Evolutionary conservation across 2,888 invertebrate species (phyloP).

Genomic region (Cheilosia variabilis): DNA sequence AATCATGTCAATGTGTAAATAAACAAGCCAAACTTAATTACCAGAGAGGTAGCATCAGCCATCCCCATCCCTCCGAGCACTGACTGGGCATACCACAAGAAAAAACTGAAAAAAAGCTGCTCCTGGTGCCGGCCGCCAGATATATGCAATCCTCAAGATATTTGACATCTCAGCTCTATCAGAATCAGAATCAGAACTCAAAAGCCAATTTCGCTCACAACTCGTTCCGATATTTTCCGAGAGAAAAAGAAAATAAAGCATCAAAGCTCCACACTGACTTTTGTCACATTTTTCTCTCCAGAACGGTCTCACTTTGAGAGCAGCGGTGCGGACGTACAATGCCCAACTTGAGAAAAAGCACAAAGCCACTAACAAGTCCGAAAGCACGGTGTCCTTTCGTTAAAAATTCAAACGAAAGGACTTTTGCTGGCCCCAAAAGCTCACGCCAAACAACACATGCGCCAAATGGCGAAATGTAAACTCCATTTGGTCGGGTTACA

Average conservation of each 20-base stretch:
- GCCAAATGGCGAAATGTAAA: slow-evolving; percentile 68
- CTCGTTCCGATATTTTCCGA: slow-evolving; percentile 12
- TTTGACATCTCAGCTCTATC: slow-evolving; percentile 62
- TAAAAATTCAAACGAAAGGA: slow-evolving; percentile 47
- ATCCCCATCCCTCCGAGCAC: slow-evolving; percentile 47
- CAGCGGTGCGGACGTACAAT: not conserved
- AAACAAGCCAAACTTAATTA: slow-evolving; percentile 71
- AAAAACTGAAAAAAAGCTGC: slow-evolving; percentile 7
- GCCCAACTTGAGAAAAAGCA: slow-evolving; percentile 1
- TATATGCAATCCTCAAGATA: slow-evolving; percentile 50
- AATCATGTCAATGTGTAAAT: slow-evolving; percentile 71
- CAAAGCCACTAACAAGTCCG: slow-evolving; percentile 8
- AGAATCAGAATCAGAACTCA: not conserved
- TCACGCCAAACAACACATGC: slow-evolving; percentile 55
- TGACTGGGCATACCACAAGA: slow-evolving; percentile 18
- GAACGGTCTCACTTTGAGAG: not conserved
- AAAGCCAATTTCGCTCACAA: slow-evolving; percentile 38
- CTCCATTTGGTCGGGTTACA: slow-evolving; percentile 65
- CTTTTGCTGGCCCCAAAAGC: slow-evolving; percentile 6
- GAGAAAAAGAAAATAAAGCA: not conserved
- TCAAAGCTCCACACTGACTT: slow-evolving; percentile 19
- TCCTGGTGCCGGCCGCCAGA: slow-evolving; percentile 23
- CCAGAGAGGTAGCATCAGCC: slow-evolving; percentile 38
- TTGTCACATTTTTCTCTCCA: not conserved
- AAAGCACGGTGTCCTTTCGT: slow-evolving; percentile 36